Evolutionary conservation across 2,888 invertebrate genomes (phyloP), one percentile per base, ranked within the genome.

Genomic region (Drosophila histrio): DNA sequence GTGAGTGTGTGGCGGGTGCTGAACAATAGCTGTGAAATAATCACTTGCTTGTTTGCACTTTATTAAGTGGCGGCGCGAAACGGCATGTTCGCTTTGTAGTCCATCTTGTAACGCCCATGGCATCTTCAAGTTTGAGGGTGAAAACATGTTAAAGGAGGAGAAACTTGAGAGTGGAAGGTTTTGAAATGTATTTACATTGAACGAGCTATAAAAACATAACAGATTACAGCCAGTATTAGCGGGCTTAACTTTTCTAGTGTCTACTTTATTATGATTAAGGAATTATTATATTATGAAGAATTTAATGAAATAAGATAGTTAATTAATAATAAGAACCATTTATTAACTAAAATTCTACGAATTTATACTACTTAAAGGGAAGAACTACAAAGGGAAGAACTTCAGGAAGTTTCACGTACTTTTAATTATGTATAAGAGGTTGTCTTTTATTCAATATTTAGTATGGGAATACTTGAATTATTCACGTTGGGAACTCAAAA

Each of bases 31-130:
- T 83, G 78, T 86, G 84, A 81, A 86, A 81, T 86, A 81, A 86
- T 86, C 81, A 81, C 81, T 81, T 83, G 87, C 75, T 80, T 77
- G 87, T 83, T 83, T 83, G 75, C 82, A 83, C 81, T 86, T 86
- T 86, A 81, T 83, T 83, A 86, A 84, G 70, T 70, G 76, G 61
- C 44, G 41, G 44, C 6, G 50, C 32, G 38, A 22, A 26, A 11
- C 30, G 46, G 68, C 41, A 60, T 68, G 63, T 47, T 64, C 17
- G 28, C 41, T 63, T 49, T 34, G 13, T 13, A 15, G 38, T 43
- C 19, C 39, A 52, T 34, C 61, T 49, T 61, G 71, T 54, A 56
- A 49, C 62, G 59, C 66, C 22, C 19, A 6, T 32, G 38, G 46
- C 17, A n/a, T 7, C 24, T 17, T 3, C 8, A 15, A 24, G 36